Conservation (phyloP, 2,113 vertebrate genomes). For the Genyomyrus donnyi region DNA sequence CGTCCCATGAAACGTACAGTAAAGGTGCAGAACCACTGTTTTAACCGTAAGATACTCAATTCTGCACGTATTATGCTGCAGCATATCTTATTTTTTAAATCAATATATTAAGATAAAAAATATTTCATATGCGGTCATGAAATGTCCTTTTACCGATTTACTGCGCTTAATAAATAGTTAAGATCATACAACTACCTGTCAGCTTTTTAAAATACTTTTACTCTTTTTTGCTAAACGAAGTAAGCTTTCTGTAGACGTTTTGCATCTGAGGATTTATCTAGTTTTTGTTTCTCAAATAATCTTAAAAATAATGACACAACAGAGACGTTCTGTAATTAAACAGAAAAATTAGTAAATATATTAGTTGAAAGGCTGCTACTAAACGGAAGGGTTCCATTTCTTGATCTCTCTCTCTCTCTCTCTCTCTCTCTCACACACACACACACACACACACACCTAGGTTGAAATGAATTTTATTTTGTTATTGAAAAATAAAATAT, state of each 20-base stretch:
- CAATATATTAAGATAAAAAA: neutral
- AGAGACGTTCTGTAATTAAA: neutral
- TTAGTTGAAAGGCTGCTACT: neutral
- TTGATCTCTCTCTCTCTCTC: neutral
- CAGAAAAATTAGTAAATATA: neutral
- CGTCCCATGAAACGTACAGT: neutral
- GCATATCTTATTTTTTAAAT: neutral
- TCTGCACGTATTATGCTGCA: neutral
- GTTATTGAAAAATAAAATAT: constrained; percentile 10
- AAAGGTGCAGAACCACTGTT: neutral
- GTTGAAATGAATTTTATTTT: neutral
- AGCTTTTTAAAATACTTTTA: neutral
- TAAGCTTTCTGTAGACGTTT: neutral
- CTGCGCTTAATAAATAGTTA: neutral
- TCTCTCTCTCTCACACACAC: neutral
- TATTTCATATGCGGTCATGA: neutral
- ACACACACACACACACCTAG: neutral
- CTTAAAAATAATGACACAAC: neutral
- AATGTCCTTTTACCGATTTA: neutral
- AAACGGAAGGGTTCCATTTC: neutral
- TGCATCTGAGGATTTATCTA: neutral
- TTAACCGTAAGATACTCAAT: neutral
- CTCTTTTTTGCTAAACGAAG: neutral
- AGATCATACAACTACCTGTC: neutral
- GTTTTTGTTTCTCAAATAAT: neutral